phyloP scores from a whole-genome alignment of 2,797 vertebrate genomes.

The Anguilla anguilla region DNA sequence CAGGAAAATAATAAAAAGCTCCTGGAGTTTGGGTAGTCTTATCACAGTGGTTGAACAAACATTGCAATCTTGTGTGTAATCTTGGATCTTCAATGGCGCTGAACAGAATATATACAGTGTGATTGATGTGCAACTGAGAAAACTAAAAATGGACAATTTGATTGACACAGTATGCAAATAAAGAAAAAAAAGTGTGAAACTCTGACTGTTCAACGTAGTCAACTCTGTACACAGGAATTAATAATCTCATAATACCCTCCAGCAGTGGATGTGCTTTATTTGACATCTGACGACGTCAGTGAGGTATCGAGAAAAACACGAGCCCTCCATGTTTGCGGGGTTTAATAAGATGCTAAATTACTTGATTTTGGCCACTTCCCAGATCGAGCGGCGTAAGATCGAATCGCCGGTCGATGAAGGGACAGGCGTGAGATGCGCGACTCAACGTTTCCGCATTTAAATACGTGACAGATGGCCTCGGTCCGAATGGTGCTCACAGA shows the following conservation, averaged over 20 bases:
- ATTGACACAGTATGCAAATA: neutral
- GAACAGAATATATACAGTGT: neutral
- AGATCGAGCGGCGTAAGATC: neutral
- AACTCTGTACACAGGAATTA: neutral
- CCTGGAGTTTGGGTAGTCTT: neutral
- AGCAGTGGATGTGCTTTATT: neutral
- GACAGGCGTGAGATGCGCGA: neutral
- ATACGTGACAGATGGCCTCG: neutral
- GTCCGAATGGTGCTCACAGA: neutral
- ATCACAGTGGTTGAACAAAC: neutral
- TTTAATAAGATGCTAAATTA: neutral
- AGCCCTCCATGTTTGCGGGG: neutral
- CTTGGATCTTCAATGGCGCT: neutral
- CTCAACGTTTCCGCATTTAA: neutral
- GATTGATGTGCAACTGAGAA: neutral
- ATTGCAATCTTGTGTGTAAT: neutral
- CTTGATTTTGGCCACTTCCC: neutral
- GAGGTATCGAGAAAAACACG: neutral
- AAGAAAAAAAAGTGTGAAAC: neutral
- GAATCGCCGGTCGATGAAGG: neutral
- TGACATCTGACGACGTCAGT: neutral
- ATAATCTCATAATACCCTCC: neutral
- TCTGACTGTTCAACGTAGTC: neutral
- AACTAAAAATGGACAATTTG: neutral
- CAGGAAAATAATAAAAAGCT: neutral